These are phyloP conservation scores for human DNA, from an alignment of 2,113 vertebrate genomes.

Conservation along the genomic window DNA sequence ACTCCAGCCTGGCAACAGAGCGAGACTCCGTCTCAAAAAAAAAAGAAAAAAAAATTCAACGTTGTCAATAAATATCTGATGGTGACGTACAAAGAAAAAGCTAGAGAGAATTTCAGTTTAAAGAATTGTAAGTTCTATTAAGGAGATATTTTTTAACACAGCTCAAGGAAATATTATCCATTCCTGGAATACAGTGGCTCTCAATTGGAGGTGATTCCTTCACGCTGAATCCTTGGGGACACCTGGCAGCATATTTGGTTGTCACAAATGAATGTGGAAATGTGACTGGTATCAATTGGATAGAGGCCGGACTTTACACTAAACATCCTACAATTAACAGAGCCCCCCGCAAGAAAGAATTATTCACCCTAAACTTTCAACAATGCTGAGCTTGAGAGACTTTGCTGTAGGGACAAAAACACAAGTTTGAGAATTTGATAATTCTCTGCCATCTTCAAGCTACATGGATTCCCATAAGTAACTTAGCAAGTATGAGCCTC, in stretches of 20 bases:
- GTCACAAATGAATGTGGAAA: not conserved
- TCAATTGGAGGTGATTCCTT: not conserved
- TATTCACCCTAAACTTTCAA: not conserved
- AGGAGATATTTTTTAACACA: not conserved
- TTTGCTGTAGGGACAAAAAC: not conserved
- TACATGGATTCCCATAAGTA: not conserved
- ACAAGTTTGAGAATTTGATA: not conserved
- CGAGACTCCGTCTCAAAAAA: no score
- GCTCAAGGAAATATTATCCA: not conserved
- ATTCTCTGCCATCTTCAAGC: not conserved
- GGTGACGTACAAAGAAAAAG: not conserved
- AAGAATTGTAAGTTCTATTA: not conserved
- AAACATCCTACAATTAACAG: not conserved
- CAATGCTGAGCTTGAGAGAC: not conserved
- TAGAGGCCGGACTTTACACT: not conserved
- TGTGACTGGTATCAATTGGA: not conserved
- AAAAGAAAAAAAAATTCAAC: not conserved
- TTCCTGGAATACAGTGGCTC: not conserved
- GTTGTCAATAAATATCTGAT: not conserved
- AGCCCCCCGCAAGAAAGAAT: not conserved
- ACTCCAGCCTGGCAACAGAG: no score
- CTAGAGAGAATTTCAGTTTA: not conserved
- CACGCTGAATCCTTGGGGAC: no score
- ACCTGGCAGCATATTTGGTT: not conserved
- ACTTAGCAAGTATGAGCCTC: not conserved